phyloP scores from a whole-genome alignment of 2,113 vertebrate genomes.

The Chlorodrepanis virens region DNA sequence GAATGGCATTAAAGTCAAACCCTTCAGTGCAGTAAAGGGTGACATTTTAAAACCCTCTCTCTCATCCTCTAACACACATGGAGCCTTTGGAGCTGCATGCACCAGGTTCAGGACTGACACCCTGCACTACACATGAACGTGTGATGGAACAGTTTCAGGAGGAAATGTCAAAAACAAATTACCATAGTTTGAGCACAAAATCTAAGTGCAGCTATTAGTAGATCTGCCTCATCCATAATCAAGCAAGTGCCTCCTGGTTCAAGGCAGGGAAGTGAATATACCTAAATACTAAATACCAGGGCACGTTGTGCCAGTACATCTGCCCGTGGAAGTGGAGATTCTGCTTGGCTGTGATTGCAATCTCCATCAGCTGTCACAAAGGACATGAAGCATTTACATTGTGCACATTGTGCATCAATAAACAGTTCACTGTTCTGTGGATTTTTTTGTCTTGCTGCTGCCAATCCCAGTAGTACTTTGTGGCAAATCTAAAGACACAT shows the following conservation, averaged over 20 bases:
- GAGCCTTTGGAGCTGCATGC: not conserved
- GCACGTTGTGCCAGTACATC: not conserved
- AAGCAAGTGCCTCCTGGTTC: not conserved
- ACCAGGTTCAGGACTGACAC: not conserved
- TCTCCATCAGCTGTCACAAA: not conserved
- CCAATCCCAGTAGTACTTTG: not conserved
- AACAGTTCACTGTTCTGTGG: not conserved
- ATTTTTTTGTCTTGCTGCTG: not conserved
- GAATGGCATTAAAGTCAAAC: not conserved
- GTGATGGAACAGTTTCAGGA: not conserved
- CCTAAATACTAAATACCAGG: not conserved
- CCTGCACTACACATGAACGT: fast-evolving
- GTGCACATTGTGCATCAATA: not conserved
- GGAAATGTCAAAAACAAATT: not conserved
- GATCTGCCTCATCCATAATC: not conserved
- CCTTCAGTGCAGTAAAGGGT: not conserved
- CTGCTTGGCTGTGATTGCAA: not conserved
- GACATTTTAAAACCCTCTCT: not conserved
- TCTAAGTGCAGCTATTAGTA: not conserved
- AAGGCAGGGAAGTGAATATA: not conserved
- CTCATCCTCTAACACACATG: not conserved
- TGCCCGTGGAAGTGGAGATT: not conserved
- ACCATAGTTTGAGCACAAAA: not conserved
- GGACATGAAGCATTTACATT: not conserved
- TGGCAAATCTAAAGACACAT: not conserved